Base-by-base conservation (phyloP, 2,113 vertebrate genomes). In the Dasyprocta punctata region DNA sequence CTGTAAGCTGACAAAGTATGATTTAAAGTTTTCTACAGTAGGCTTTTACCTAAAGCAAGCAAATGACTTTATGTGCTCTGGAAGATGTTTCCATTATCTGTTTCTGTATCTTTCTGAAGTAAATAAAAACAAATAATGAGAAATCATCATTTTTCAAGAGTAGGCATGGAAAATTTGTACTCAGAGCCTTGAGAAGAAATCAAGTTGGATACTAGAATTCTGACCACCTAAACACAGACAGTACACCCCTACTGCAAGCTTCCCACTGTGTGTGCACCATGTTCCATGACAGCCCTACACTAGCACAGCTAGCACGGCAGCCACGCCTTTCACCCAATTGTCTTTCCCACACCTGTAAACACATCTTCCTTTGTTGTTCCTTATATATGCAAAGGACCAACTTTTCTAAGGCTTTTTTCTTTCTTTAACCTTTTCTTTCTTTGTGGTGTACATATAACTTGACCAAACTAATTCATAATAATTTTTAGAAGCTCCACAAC, bases 91-190 rank as follows among this genome's bases (percentile, higher is more conserved):
- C 58, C 0, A 13, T 8, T 60, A 14, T 54, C 52, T 86, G 24
- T 2, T 30, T 95, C 14, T 49, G 93, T 89, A 54, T 63, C 24
- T 54, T 87, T 67, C 17, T 89, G 24, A 90, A 96, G 89, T 75
- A 60, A 75, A 91, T 4, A 1, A 84, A 94, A 97, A 91, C 3
- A 77, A 84, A 54, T 11, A 52, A 7, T 47, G 28, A 96, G 8
- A 92, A 81, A 41, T n/a, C 75, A 7, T 58, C 58, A 36, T 41
- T 92, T 95, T 75, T 75, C 36, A 58, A 63, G 22, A 77, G 20
- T 11, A 83, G 9, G 13, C 26, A 73, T 33, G 38, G 38, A 30
- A 20, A 16, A 33, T 26, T 47, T 84, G 54, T 75, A 54, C 14
- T 94, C 4, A 77, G 9, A 84, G 10, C 4, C 20, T 36, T 41